Evolutionary conservation across 2,113 vertebrate genomes (phyloP).

Genomic region (Ammospiza nelsoni): DNA sequence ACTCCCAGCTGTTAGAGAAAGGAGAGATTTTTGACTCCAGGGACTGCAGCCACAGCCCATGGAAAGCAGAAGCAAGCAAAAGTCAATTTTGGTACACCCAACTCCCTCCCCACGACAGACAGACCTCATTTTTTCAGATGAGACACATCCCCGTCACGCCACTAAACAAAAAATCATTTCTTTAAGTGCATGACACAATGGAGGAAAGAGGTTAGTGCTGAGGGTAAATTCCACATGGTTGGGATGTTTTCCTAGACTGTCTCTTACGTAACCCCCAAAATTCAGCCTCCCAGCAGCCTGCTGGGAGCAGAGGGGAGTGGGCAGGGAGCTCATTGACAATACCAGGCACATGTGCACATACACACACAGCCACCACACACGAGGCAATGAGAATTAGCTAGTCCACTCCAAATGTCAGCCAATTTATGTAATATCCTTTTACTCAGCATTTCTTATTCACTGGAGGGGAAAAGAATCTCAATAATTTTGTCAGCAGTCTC

Average conservation of each 20-base stretch:
- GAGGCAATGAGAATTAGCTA: slow-evolving; percentile 8
- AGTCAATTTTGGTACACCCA: not conserved
- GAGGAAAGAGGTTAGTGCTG: slow-evolving; percentile 4
- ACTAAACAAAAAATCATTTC: not conserved
- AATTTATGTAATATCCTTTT: slow-evolving; percentile 44
- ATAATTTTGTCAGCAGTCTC: not conserved
- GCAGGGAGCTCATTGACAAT: not conserved
- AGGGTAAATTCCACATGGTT: slow-evolving; percentile 19
- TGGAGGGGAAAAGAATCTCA: not conserved
- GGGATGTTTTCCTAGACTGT: not conserved
- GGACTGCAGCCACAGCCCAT: not conserved
- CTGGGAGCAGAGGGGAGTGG: slow-evolving; percentile 19
- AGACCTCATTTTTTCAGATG: slow-evolving; percentile 7
- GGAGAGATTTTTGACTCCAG: not conserved
- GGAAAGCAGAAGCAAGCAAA: not conserved
- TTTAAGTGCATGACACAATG: slow-evolving; percentile 1
- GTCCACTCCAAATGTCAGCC: slow-evolving; percentile 49
- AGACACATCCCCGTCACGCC: not conserved
- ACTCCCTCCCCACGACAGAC: not conserved
- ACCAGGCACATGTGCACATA: not conserved
- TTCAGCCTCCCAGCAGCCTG: not conserved
- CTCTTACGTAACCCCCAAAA: not conserved
- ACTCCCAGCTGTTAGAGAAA: not conserved
- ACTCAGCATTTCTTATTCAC: slow-evolving; percentile 47
- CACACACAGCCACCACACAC: not conserved